A percentile compares a stretch with the other conserved stretches of the same genome.
These are phyloP conservation scores for Diarsia rubi DNA, from an alignment of 2,888 invertebrate genomes.

Conservation along the genomic window DNA sequence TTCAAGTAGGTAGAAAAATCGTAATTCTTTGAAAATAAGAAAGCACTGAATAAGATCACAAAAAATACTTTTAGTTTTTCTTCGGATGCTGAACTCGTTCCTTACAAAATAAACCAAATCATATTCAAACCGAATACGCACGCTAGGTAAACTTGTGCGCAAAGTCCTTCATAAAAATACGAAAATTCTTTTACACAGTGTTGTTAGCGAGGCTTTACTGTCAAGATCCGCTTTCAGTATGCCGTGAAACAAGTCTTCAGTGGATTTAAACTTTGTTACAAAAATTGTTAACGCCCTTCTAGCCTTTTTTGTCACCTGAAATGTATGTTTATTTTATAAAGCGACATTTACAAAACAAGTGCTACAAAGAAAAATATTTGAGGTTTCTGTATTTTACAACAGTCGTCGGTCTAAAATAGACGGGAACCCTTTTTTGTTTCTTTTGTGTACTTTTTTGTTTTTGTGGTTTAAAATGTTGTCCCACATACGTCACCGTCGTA, in stretches of 20 bases:
- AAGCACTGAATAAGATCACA: not conserved
- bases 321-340: constrained; percentile 51
- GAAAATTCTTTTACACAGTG: constrained; percentile 51
- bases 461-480: not conserved
- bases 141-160: constrained; percentile 6
- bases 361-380: constrained; percentile 9
- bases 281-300: constrained; percentile 45
- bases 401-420: constrained; percentile 24
- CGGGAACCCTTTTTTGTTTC: constrained; percentile 18
- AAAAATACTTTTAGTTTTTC: not conserved
- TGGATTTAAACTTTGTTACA: constrained; percentile 62
- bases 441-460: not conserved
- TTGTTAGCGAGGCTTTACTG: constrained; percentile 57
- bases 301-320: constrained; percentile 53
- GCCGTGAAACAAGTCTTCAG: constrained; percentile 46
- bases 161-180: constrained; percentile 49
- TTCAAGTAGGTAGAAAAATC: not conserved
- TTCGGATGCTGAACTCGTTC: not conserved
- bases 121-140: constrained; percentile 7
- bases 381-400: constrained; percentile 16
- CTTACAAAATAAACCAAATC: not conserved
- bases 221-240: constrained; percentile 53
- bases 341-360: constrained; percentile 34
- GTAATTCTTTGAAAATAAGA: not conserved
- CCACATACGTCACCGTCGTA: not conserved